Evolutionary conservation across 2,888 invertebrate species (phyloP), one percentile per base, ranked within the genome.

Genomic region (Blera fallax): DNA sequence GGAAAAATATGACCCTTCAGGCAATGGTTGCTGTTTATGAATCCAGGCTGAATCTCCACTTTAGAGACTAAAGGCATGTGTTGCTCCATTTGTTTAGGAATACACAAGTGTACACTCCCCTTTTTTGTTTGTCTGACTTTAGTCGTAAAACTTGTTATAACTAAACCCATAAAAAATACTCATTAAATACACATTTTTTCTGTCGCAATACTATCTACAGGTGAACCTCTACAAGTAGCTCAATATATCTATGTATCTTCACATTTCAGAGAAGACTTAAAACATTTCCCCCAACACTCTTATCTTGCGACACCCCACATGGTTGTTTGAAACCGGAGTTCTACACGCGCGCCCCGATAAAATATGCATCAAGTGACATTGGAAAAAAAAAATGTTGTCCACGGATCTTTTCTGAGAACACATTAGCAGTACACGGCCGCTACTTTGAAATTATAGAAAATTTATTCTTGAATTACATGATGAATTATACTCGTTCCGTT

Each of bases 291-390:
- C 32, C 10, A 21, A 48, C 32, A 32, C 14, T 32, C 18, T 11
- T 54, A 27, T 40, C 16, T 40, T 34, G 4, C 16, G 34, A 62
- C 29, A 29, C 11, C 14, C n/a, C 76, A 69, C 72, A 62, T 72
- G 78, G n/a, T 45, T 40, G 14, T 29, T 56, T 72, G 79, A 73
- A 79, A 79, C 45, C 21, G 72, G 48, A 79, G 29, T 54, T 27
- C 14, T n/a, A 54, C 70, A 79, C 79, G 73, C 72, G 72, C 72
- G 34, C 7, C 21, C 24, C 16, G 52, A 18, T n/a, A 45, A 54
- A 54, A 70, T 24, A 27, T 18, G 70, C 11, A 62, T 37, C 34
- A 4, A 54, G 27, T 50, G 45, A 21, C 64, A 32, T 48, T 64
- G 32, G 4, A n/a, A 60, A 43, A 32, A 32, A 11, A n/a, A n/a